phyloP scores from a whole-genome alignment of 2,113 vertebrate genomes.

The Alligator sinensis region DNA sequence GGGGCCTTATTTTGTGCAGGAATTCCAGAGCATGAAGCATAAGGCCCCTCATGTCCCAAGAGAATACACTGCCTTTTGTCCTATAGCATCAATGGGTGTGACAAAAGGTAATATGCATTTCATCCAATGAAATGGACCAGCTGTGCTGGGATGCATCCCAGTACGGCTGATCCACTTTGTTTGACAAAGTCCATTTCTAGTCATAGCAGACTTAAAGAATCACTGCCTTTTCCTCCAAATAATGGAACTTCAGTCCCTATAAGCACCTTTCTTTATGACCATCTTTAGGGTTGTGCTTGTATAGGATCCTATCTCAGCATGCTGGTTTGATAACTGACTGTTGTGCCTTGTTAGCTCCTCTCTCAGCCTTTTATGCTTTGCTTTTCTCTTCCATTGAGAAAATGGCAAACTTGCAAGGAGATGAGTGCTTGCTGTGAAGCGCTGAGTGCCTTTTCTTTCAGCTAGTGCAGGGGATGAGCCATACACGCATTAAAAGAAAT shows the following conservation, averaged over 20 bases:
- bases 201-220: too few species aligned
- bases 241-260: background rate
- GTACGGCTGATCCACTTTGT: too few species aligned
- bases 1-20: too few species aligned
- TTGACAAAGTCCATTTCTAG: too few species aligned
- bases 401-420: slow-evolving; percentile 18
- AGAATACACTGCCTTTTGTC: too few species aligned
- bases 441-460: slow-evolving; percentile 26
- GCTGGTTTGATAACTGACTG: slow-evolving; percentile 17
- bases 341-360: background rate
- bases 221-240: background rate
- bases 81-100: too few species aligned
- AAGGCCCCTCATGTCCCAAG: too few species aligned
- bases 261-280: slow-evolving; percentile 11
- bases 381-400: slow-evolving; percentile 22
- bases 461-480: background rate
- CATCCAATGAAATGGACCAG: too few species aligned
- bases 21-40: too few species aligned
- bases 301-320: background rate
- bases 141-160: too few species aligned
- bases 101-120: too few species aligned
- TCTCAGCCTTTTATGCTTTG: slow-evolving; percentile 21
- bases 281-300: slow-evolving; percentile 8
- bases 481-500: background rate
- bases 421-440: slow-evolving; percentile 27